phyloP scores from a whole-genome alignment of 2,113 vertebrate genomes.

The Abramis brama region DNA sequence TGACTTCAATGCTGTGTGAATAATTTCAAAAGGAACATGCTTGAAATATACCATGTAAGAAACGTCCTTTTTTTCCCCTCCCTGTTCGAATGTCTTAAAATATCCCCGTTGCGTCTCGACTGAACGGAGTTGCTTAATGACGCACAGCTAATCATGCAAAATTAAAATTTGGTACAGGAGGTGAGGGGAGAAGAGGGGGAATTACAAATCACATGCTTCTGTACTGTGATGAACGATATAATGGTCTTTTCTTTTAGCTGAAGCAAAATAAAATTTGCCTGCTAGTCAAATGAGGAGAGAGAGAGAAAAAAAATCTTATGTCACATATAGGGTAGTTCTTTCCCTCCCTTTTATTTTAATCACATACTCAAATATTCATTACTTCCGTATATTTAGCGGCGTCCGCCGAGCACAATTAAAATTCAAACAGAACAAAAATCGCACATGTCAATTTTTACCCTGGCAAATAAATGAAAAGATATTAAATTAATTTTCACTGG shows the following conservation, averaged over 20 bases:
- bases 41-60: constrained; percentile 20
- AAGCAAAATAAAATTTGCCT: constrained; percentile 96
- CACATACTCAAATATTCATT: constrained; percentile 89
- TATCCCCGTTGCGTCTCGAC: constrained; percentile 85
- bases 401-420: constrained; percentile 89
- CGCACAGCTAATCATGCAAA: constrained; percentile 99
- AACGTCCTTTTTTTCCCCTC: not conserved
- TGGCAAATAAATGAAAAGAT: constrained; percentile 91
- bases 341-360: constrained; percentile 80
- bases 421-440: constrained; percentile 87
- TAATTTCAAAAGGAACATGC: constrained; percentile 24
- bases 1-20: not conserved
- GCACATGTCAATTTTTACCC: constrained; percentile 86
- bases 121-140: constrained; percentile 97
- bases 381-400: constrained; percentile 88
- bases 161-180: constrained; percentile 90
- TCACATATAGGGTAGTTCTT: constrained; percentile 83
- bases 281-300: constrained; percentile 81
- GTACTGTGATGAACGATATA: constrained; percentile 90
- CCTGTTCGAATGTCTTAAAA: constrained; percentile 80
- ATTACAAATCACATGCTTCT: constrained; percentile 92
- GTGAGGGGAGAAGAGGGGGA: constrained; percentile 66
- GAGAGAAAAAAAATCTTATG: constrained; percentile 62
- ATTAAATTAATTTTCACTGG: constrained; percentile 88
- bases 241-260: constrained; percentile 87